Conservation (phyloP, 2,797 vertebrate species). For the Meda fulgida region DNA sequence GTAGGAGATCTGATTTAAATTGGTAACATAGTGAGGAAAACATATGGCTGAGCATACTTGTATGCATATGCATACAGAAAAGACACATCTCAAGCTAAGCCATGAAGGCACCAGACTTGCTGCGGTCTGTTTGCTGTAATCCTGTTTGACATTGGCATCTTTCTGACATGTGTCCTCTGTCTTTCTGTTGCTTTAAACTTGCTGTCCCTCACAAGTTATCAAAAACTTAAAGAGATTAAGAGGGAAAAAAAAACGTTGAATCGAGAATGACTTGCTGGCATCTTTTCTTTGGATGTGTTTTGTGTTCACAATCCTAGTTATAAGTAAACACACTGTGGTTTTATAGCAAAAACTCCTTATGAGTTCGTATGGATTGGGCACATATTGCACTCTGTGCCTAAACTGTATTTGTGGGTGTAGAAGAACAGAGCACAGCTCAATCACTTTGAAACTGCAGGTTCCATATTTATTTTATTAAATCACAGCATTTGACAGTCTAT, state of each 20-base stretch:
- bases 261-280: not conserved
- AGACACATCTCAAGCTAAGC: slow-evolving; percentile 65
- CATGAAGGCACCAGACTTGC: slow-evolving; percentile 60
- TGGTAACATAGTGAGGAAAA: slow-evolving; percentile 67
- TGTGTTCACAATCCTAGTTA: not conserved
- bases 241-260: not conserved
- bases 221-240: not conserved
- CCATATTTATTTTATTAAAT: not conserved
- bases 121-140: slow-evolving; percentile 43
- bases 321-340: not conserved
- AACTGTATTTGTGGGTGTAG: not conserved
- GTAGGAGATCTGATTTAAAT: slow-evolving; percentile 70
- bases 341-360: not conserved
- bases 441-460: not conserved
- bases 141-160: slow-evolving; percentile 53
- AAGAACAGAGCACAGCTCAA: not conserved
- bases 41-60: slow-evolving; percentile 78
- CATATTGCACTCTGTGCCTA: not conserved
- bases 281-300: not conserved
- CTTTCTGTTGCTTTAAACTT: slow-evolving; percentile 25
- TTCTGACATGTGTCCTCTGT: slow-evolving; percentile 28
- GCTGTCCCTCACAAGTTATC: slow-evolving; percentile 3
- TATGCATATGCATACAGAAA: slow-evolving; percentile 78
- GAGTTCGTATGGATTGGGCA: not conserved
- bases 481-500: not conserved